Evolutionary conservation across 2,888 invertebrate genomes (phyloP), one percentile per base, ranked within the genome.

Genomic region (Endotricha flammealis): DNA sequence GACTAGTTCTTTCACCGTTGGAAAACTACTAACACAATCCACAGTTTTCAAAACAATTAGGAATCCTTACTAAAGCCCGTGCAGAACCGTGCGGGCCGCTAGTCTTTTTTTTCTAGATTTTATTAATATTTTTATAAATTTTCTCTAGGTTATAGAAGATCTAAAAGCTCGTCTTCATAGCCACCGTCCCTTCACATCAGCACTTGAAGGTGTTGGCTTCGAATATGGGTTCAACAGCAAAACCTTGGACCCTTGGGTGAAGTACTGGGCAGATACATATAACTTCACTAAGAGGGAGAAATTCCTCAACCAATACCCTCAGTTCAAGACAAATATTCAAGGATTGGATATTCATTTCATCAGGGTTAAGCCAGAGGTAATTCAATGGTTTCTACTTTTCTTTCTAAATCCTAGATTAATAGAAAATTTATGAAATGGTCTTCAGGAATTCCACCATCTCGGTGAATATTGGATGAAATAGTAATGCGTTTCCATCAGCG

Each of bases 141-240:
- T 32, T 12, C 31, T 62, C 0, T 59, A 85, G 83, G 67, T 77
- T 68, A 50, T 80, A 11, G 53, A 57, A 41, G 80, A 81, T 28
- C 60, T 85, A 0, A 68, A 57, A 38, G 46, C 53, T 0, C 70
- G 81, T 1, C 42, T 85, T 0, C 65, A 64, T 29, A 68, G 63
- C 25, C 66, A 64, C 31, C 62, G 71, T 2, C 39, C 50, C 1
- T 57, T 66, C 13, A 69, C 87, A 0, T 83, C 87, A 4, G 91
- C 94, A 0, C 68, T 94, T n/a, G 92, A 94, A 71, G 91, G 89
- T 9, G 80, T 88, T 0, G 90, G 82, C 1, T 96, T 96, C 70
- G 88, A 92, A 48, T 97, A 96, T 62, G 97, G 97, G 0, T 92
- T 96, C 65, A 93, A 95, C 61, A 81, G 90, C 0, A 87, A 90